Evolutionary conservation across 2,888 invertebrate species (phyloP), one percentile per base, ranked within the genome.

Genomic region (Agrochola lota): DNA sequence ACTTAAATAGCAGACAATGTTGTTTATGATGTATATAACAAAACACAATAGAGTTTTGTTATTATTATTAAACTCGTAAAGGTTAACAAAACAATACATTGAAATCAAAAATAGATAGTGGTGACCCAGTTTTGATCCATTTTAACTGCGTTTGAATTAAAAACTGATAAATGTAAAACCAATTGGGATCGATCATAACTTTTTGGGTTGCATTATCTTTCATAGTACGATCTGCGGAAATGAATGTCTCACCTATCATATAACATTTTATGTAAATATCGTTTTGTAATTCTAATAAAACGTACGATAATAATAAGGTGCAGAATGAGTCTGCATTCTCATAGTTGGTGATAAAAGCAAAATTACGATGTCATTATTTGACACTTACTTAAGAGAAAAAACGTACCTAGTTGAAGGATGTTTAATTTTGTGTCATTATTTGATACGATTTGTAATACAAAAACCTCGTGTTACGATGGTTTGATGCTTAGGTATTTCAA

Each of bases 201-300:
- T 5, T 67, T 77, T 20, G 23, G 15, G 15, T 77, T 67, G 23
- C 59, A 64, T 60, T 20, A 69, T 71, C 17, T 69, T 83, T 46
- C 11, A 30, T 46, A 60, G 59, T 40, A 40, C 3, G 15, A 60
- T 7, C 17, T 46, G 11, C 20, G 40, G 71, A 59, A 81, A 55
- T 46, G 9, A 60, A 68, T 59, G 3, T 43, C 43, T 52, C 15
- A 20, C 20, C 30, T 59, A 57, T 9, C 4, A n/a, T 23, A n/a
- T 64, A 23, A 64, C 8, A n/a, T 55, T 68, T 52, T 23, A 52
- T n/a, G 17, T 52, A 68, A 52, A 30, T 68, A 52, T 23, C 23
- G 52, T 23, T 52, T 52, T 49, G 30, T 49, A 23, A 64, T 69
- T 57, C 4, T 23, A 57, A 26, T 40, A n/a, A n/a, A 55, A 64